Percentiles rank a stretch among this genome's conserved stretches.
Evolutionary conservation across 2,113 vertebrate genomes (phyloP).

Genomic region (Anser cygnoides): DNA sequence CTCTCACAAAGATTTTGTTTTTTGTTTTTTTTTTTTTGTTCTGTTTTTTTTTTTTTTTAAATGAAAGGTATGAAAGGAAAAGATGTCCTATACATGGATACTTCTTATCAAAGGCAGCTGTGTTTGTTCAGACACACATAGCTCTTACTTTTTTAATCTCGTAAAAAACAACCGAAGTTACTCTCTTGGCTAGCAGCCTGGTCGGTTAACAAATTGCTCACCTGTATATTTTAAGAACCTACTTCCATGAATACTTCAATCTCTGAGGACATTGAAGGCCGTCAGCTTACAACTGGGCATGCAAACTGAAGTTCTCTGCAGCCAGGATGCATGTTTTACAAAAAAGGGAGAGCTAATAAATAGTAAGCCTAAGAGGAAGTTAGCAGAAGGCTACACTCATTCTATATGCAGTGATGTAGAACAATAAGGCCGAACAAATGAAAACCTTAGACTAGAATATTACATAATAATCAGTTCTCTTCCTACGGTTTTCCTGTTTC

Average conservation of each 20-base stretch:
- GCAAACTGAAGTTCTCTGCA: neutral
- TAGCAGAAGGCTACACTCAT: constrained; percentile 24
- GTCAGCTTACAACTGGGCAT: neutral
- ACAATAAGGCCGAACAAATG: neutral
- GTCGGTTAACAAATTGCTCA: constrained; percentile 16
- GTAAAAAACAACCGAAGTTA: constrained; percentile 1
- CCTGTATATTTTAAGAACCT: neutral
- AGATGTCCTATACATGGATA: neutral
- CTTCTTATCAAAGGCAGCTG: neutral
- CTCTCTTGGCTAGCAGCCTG: neutral
- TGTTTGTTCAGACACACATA: neutral
- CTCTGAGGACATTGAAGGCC: neutral
- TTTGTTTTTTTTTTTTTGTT: neutral
- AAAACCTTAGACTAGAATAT: constrained; percentile 52
- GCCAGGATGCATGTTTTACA: neutral
- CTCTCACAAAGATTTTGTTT: neutral
- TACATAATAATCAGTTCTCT: constrained; percentile 23
- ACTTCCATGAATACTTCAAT: neutral
- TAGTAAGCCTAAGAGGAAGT: neutral
- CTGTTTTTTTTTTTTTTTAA: neutral
- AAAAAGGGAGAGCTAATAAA: neutral
- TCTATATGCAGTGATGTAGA: constrained; percentile 39
- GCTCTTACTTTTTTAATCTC: neutral
- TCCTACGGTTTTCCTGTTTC: neutral
- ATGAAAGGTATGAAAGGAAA: neutral